phyloP scores from a whole-genome alignment of 2,888 invertebrate species.

The Eubasilissa splendida region DNA sequence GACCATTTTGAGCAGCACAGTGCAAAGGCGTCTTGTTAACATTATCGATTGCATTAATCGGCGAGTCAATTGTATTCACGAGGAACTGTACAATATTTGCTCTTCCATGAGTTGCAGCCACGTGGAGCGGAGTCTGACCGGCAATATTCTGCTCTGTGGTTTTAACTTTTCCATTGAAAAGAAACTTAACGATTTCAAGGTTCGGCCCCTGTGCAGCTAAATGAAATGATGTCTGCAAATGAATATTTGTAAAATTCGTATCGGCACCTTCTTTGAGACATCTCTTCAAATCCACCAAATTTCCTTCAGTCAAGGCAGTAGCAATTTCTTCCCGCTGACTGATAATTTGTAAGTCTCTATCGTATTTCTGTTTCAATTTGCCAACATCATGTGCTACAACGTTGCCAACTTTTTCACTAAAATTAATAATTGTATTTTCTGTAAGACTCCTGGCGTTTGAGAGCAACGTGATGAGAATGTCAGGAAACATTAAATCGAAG shows the following conservation, averaged over 20 bases:
- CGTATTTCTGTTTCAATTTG: background rate
- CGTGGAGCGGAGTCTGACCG: constrained; percentile 8
- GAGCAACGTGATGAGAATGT: background rate
- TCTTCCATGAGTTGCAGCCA: constrained; percentile 2
- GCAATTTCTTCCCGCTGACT: background rate
- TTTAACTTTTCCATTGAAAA: background rate
- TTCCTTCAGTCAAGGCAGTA: background rate
- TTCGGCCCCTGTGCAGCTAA: background rate
- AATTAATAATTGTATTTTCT: background rate
- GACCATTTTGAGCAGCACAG: constrained; percentile 10
- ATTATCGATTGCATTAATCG: background rate
- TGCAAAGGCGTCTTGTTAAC: constrained; percentile 9
- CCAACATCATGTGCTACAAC: background rate
- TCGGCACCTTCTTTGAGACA: constrained; percentile 9
- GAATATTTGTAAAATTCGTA: constrained; percentile 1
- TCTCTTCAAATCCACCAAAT: background rate
- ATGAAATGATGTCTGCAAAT: constrained; percentile 13
- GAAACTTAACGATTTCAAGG: background rate
- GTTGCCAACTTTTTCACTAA: constrained; percentile 1
- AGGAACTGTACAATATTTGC: background rate
- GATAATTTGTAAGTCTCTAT: constrained; percentile 8
- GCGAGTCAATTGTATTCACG: background rate
- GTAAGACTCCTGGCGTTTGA: background rate
- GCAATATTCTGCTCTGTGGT: background rate
- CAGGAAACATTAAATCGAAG: background rate